These are phyloP conservation scores for Cheilosia pagana DNA, from an alignment of 2,888 invertebrate species.

Conservation along the genomic window DNA sequence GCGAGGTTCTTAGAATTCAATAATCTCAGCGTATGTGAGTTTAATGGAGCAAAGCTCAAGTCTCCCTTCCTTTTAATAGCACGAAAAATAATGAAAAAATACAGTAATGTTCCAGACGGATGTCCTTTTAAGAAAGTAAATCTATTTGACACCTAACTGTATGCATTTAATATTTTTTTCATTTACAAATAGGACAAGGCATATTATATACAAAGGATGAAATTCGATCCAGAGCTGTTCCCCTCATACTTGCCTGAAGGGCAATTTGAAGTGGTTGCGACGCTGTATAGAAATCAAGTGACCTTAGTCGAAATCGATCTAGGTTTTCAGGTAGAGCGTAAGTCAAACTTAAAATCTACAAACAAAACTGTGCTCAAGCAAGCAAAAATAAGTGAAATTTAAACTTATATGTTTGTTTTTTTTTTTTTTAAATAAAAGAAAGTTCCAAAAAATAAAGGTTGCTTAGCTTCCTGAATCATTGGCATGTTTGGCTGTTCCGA, in stretches of 20 bases:
- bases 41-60: background rate
- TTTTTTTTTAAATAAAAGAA: too few species aligned
- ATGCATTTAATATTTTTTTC: too few species aligned
- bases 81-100: background rate
- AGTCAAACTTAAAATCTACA: background rate
- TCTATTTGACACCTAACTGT: background rate
- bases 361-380: background rate
- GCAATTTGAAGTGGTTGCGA: background rate
- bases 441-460: too few species aligned
- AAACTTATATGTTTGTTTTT: too few species aligned
- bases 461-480: too few species aligned
- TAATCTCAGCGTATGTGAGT: background rate
- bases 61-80: background rate
- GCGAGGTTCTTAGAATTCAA: background rate
- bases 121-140: background rate
- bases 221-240: background rate
- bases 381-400: background rate
- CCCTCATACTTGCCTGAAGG: background rate
- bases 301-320: background rate
- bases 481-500: too few species aligned
- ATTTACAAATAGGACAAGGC: background rate
- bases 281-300: background rate
- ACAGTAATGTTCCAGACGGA: background rate
- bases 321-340: background rate
- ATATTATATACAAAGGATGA: slow-evolving; percentile 2